Conservation (phyloP, 2,113 vertebrate genomes). For the Ammodytes marinus region DNA sequence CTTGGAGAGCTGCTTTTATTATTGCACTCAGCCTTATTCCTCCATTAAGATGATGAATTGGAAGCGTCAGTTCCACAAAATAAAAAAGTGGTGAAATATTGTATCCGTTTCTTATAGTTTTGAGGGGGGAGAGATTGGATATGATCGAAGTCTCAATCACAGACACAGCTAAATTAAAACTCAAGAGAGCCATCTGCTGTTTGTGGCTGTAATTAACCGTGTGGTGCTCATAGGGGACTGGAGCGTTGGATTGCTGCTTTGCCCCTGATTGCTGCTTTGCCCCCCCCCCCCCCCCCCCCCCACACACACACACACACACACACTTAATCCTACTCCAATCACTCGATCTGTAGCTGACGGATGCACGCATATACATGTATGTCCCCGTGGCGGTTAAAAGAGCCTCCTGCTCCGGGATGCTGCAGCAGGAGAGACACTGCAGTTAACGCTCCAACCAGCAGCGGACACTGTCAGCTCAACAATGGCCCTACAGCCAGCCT, state of each 20-base stretch:
- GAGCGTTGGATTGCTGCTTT: background rate
- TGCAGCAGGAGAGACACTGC: conserved; percentile 60
- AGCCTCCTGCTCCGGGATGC: conserved; percentile 17
- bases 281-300: background rate
- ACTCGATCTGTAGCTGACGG: background rate
- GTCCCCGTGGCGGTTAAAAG: background rate
- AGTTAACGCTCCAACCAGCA: conserved; percentile 84
- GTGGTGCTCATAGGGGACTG: conserved; percentile 35
- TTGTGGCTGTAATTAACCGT: conserved; percentile 89
- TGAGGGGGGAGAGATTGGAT: background rate
- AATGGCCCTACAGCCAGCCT: conserved; percentile 65
- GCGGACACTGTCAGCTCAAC: conserved; percentile 87
- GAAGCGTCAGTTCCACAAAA: background rate
- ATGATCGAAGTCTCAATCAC: conserved; percentile 53
- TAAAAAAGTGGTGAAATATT: background rate
- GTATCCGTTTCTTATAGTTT: conserved; percentile 1
- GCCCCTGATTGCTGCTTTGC: background rate
- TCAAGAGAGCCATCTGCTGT: conserved; percentile 99
- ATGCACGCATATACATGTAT: background rate
- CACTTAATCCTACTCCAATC: background rate
- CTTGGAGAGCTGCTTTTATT: background rate
- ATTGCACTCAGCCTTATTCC: background rate
- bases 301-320: too few relatives aligned
- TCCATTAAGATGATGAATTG: background rate
- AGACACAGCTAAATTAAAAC: conserved; percentile 85